phyloP scores from a whole-genome alignment of 2,113 vertebrate species.

The Ranitomeya variabilis region DNA sequence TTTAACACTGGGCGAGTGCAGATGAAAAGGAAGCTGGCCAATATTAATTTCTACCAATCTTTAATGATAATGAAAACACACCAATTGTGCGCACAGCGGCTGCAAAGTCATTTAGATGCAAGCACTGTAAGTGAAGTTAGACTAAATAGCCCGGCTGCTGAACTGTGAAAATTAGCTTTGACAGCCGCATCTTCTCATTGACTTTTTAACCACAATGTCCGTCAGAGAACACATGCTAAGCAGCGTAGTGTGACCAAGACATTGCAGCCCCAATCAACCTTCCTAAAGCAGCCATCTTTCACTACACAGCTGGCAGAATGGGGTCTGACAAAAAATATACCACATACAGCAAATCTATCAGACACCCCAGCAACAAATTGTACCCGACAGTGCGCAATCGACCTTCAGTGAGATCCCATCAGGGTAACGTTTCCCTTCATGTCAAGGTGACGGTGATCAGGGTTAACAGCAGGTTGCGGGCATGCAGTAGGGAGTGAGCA shows the following conservation, averaged over 20 bases:
- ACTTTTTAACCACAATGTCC: slow-evolving; percentile 64
- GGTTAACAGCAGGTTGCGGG: neutral
- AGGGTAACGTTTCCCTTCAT: neutral
- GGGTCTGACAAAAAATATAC: neutral
- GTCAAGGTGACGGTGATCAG: neutral
- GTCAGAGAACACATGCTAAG: slow-evolving; percentile 64
- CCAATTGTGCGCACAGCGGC: neutral
- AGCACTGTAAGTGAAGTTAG: slow-evolving; percentile 11
- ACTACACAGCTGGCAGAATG: too few relatives aligned
- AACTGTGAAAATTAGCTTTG: slow-evolving; percentile 72
- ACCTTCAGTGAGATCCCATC: neutral
- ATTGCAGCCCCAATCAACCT: slow-evolving; percentile 66
- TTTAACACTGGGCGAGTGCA: neutral
- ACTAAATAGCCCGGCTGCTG: slow-evolving; percentile 61
- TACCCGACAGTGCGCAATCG: neutral
- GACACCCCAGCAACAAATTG: neutral
- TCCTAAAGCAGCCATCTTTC: neutral
- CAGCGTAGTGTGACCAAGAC: slow-evolving; percentile 70
- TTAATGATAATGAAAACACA: neutral
- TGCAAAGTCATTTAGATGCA: neutral
- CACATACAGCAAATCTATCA: neutral
- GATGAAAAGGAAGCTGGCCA: neutral
- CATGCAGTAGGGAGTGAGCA: neutral
- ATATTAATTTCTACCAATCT: neutral
- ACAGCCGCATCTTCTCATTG: slow-evolving; percentile 73